Percentiles rank a stretch among this genome's conserved stretches.
These are phyloP conservation scores for Cistogaster globosa DNA, from an alignment of 2,888 invertebrate species.

Conservation along the genomic window DNA sequence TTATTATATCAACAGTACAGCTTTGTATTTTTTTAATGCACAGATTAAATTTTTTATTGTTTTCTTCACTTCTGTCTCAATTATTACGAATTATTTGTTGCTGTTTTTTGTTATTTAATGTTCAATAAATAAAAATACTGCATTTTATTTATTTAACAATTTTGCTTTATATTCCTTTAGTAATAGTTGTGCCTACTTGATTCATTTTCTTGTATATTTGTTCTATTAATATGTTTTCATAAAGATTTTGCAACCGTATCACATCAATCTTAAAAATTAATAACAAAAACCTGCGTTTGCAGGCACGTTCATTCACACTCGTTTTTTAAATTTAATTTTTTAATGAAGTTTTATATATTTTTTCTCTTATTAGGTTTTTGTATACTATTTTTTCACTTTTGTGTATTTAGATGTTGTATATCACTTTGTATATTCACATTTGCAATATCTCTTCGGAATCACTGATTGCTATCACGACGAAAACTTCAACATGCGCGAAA, in stretches of 20 bases:
- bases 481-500: slow-evolving; percentile 57
- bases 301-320: not conserved
- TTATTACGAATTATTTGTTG: slow-evolving; percentile 27
- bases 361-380: not conserved
- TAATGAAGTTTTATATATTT: too few relatives aligned
- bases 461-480: slow-evolving; percentile 36
- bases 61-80: slow-evolving; percentile 19
- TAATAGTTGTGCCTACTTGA: slow-evolving; percentile 42
- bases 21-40: slow-evolving; percentile 21
- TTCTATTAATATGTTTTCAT: slow-evolving; percentile 47
- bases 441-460: not conserved
- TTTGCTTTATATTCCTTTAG: slow-evolving; percentile 32
- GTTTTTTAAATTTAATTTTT: too few relatives aligned
- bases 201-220: not conserved
- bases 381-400: slow-evolving; percentile 24
- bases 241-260: slow-evolving; percentile 59
- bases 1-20: slow-evolving; percentile 21
- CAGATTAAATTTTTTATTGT: slow-evolving; percentile 40
- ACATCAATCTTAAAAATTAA: slow-evolving; percentile 58
- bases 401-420: slow-evolving; percentile 39
- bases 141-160: slow-evolving; percentile 28
- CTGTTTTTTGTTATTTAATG: not conserved
- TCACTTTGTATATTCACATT: slow-evolving; percentile 62
- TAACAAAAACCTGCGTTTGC: slow-evolving; percentile 61
- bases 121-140: slow-evolving; percentile 3